Base-by-base conservation (phyloP, 2,888 invertebrate genomes). In the Mesopsocus fuscifrons region DNA sequence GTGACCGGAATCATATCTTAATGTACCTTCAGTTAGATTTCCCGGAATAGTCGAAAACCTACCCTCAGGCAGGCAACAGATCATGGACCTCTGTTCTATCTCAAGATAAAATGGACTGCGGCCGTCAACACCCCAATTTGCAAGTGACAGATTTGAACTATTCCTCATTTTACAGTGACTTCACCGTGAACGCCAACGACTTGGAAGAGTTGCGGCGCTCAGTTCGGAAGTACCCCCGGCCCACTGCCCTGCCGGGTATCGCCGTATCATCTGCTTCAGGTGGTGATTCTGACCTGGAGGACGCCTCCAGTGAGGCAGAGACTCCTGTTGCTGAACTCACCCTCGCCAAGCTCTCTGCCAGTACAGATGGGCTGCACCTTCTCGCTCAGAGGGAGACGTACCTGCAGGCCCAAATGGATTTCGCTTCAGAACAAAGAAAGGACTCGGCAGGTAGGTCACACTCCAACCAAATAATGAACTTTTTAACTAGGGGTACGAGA, bases 121-220 rank as follows among this genome's bases (percentile, higher is more conserved):
- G n/a, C n/a, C n/a, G n/a, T n/a, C n/a, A n/a, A n/a, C n/a, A n/a
- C n/a, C n/a, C n/a, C n/a, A n/a, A n/a, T n/a, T n/a, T n/a, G n/a
- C n/a, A n/a, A n/a, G n/a, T n/a, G n/a, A n/a, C n/a, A n/a, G n/a
- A n/a, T n/a, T n/a, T n/a, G n/a, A n/a, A n/a, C n/a, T n/a, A n/a
- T n/a, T n/a, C n/a, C n/a, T n/a, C n/a, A n/a, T 18, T 56, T 20
- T 59, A 54, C 53, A 82, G 80, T 46, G 83, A 84, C 54, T 88
- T 83, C 56, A 82, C 81, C 54, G 83, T 88, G 32, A 85, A 81
- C 55, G 85, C 85, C 43, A 84, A 87, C 74, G 84, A 87, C 55
- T 82, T 77, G 1, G 82, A 83, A 30, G 85, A 85, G 55, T 61
- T 87, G 45, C 67, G 85, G 1, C 78, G 78, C 59, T 83, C 80